A percentile compares a stretch with the other conserved stretches of the same genome.
These are phyloP conservation scores for Hyposoter didymator DNA, from an alignment of 2,888 invertebrate genomes.

Conservation along the genomic window DNA sequence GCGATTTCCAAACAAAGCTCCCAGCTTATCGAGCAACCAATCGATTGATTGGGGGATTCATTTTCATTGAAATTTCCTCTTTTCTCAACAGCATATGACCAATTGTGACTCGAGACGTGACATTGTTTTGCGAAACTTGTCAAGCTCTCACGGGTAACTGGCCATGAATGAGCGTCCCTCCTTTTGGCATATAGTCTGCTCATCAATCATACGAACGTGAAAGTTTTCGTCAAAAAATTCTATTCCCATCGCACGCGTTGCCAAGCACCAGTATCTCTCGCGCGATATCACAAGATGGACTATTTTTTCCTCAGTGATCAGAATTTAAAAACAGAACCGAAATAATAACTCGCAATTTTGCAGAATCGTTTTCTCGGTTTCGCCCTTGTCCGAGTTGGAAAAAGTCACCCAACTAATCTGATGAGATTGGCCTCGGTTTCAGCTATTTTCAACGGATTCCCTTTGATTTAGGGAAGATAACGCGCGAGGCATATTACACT, in stretches of 20 bases:
- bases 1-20: neutral
- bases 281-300: neutral
- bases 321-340: neutral
- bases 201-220: neutral
- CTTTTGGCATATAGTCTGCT: neutral
- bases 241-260: neutral
- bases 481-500: neutral
- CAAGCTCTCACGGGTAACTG: neutral
- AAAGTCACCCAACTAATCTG: neutral
- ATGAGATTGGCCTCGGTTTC: neutral
- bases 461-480: slow-evolving; percentile 19
- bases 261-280: neutral
- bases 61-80: neutral
- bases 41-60: neutral
- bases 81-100: neutral
- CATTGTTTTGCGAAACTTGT: neutral
- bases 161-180: neutral
- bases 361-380: neutral
- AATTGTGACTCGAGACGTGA: neutral
- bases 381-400: neutral
- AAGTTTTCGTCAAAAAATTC: neutral
- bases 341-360: neutral
- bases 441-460: neutral
- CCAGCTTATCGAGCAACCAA: neutral
- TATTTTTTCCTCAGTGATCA: neutral